phyloP scores from a whole-genome alignment of 2,113 vertebrate species.

The Blennius ocellaris region DNA sequence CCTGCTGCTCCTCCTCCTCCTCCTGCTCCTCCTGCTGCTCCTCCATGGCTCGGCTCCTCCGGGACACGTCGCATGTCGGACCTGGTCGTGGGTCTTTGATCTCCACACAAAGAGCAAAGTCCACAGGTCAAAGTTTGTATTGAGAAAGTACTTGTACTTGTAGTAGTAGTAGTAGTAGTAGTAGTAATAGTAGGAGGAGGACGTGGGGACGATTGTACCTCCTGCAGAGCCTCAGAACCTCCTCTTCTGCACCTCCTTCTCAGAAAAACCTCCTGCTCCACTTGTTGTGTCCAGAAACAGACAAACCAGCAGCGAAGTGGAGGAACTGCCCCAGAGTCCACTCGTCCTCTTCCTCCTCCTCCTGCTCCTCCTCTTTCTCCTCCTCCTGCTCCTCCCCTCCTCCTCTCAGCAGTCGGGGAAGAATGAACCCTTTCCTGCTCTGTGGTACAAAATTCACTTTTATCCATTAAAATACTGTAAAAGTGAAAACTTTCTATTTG shows the following conservation, averaged over 20 bases:
- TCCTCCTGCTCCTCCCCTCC: constrained; percentile 7
- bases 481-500: too few species aligned
- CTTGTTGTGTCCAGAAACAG: too few species aligned
- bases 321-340: constrained; percentile 24
- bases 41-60: constrained; percentile 28
- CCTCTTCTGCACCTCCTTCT: too few species aligned
- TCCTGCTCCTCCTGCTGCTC: too few species aligned
- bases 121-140: constrained; percentile 34
- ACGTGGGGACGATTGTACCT: too few species aligned
- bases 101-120: constrained; percentile 26
- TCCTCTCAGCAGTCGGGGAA: constrained; percentile 39
- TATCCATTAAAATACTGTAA: too few species aligned
- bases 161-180: too few species aligned
- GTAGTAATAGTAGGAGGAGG: too few species aligned
- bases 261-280: too few species aligned
- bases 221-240: too few species aligned
- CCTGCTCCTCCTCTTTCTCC: constrained; percentile 7
- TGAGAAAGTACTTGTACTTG: constrained; percentile 14
- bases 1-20: not conserved
- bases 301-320: constrained; percentile 2
- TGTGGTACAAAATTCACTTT: too few species aligned
- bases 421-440: constrained; percentile 32
- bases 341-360: constrained; percentile 21
- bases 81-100: not conserved
- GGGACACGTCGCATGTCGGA: constrained; percentile 59